A percentile compares a stretch with the other conserved stretches of the same genome.
Evolutionary conservation across 2,888 invertebrate species (phyloP).

Genomic region (Nomada goodeniana): DNA sequence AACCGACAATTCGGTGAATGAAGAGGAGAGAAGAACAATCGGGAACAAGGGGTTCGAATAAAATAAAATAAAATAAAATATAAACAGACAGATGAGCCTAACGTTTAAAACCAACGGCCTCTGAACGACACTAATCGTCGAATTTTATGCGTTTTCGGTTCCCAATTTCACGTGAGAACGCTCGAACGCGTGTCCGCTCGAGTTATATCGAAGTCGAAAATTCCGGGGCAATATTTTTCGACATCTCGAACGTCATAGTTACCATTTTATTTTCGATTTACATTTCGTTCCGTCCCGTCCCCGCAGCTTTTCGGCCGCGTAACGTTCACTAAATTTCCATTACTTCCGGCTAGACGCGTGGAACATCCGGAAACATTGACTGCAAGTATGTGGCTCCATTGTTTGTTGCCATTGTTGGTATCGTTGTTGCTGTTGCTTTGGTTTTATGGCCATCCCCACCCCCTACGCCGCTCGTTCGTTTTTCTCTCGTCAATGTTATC

Average conservation of each 20-base stretch:
- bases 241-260: slow-evolving; percentile 5
- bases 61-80: neutral
- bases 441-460: neutral
- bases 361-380: slow-evolving; percentile 23
- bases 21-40: neutral
- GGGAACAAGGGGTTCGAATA: neutral
- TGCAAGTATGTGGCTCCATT: slow-evolving; percentile 8
- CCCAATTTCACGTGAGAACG: slow-evolving; percentile 35
- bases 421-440: neutral
- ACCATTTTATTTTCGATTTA: slow-evolving; percentile 43
- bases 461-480: neutral
- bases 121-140: slow-evolving; percentile 15
- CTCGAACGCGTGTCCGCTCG: neutral
- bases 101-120: slow-evolving; percentile 1
- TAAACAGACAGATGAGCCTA: neutral
- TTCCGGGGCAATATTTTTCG: slow-evolving; percentile 15
- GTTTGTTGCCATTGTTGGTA: slow-evolving; percentile 6
- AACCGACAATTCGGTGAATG: neutral
- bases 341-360: slow-evolving; percentile 31
- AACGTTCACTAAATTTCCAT: slow-evolving; percentile 40
- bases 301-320: neutral
- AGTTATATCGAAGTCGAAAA: slow-evolving; percentile 19
- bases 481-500: slow-evolving; percentile 11
- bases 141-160: slow-evolving; percentile 30
- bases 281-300: neutral